Evolutionary conservation across 2,797 vertebrate species (phyloP).

Genomic region (Chaetodon trifasciatus): DNA sequence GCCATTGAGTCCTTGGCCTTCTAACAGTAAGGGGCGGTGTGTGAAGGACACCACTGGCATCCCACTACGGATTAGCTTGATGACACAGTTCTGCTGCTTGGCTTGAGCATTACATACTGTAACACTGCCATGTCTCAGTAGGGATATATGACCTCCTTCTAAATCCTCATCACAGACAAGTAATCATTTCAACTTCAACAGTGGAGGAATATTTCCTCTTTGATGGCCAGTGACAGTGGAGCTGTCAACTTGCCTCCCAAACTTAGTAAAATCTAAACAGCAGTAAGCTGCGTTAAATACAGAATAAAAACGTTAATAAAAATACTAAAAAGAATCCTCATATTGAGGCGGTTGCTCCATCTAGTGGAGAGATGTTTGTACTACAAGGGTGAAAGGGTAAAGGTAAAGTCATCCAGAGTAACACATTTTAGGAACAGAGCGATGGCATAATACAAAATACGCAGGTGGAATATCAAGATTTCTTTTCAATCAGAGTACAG

Average conservation of each 20-base stretch:
- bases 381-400: slow-evolving; percentile 48
- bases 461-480: rapidly evolving
- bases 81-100: slow-evolving; percentile 69
- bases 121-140: slow-evolving; percentile 64
- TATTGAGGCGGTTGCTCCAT: slow-evolving; percentile 53
- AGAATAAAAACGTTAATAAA: neutral
- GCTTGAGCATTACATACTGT: slow-evolving; percentile 56
- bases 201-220: slow-evolving; percentile 5
- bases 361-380: slow-evolving; percentile 48
- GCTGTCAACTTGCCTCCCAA: neutral
- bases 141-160: slow-evolving; percentile 71
- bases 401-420: slow-evolving; percentile 2
- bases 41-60: slow-evolving; percentile 56
- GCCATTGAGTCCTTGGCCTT: slow-evolving; percentile 52
- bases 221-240: neutral
- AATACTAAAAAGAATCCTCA: neutral
- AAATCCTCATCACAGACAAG: slow-evolving; percentile 57
- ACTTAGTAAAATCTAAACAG: slow-evolving; percentile 15
- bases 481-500: neutral
- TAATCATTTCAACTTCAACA: slow-evolving; percentile 40
- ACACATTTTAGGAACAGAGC: neutral
- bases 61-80: slow-evolving; percentile 61
- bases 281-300: slow-evolving; percentile 11
- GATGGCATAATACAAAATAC: neutral
- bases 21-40: slow-evolving; percentile 31